Conservation (phyloP, 1,140 invertebrate species). For the Rhagoletis zephyria region DNA sequence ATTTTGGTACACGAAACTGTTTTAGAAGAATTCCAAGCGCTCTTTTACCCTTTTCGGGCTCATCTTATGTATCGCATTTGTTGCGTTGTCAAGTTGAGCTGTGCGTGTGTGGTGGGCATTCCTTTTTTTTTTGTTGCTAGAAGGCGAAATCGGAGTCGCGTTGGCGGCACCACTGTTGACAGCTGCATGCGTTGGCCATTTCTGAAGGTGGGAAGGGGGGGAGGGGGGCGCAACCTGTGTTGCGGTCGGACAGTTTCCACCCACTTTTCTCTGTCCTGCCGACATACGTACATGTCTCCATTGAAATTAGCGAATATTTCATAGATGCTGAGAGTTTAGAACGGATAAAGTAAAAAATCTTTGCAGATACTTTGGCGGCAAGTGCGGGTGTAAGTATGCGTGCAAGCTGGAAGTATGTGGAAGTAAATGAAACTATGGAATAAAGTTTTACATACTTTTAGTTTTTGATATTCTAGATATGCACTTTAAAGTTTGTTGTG, state of each 20-base stretch:
- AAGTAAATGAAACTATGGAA: background rate
- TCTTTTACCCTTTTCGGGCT: background rate
- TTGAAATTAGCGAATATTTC: conserved; percentile 43
- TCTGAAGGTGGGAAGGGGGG: background rate
- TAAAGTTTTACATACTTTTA: background rate
- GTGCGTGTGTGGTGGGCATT: background rate
- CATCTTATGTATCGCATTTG: conserved; percentile 45
- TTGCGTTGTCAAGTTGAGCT: conserved; percentile 13
- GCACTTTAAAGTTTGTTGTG: background rate
- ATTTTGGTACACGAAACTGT: conserved; percentile 36
- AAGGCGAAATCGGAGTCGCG: conserved; percentile 1
- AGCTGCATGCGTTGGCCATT: conserved; percentile 48
- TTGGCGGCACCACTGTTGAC: conserved; percentile 51
- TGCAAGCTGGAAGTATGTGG: too few relatives aligned
- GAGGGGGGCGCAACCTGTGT: conserved; percentile 28
- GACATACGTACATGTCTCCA: background rate
- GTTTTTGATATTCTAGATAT: background rate
- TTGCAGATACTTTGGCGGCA: conserved; percentile 1
- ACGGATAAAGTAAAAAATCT: conserved; percentile 11
- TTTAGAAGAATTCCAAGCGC: conserved; percentile 34
- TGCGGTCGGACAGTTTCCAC: background rate
- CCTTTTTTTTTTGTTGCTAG: background rate
- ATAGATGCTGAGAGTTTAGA: conserved; percentile 37
- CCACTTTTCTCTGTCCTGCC: background rate
- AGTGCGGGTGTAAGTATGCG: too few relatives aligned